A percentile compares a stretch with the other conserved stretches of the same genome.
Conservation (phyloP, 2,113 vertebrate species). For the Aplodontia rufa region DNA sequence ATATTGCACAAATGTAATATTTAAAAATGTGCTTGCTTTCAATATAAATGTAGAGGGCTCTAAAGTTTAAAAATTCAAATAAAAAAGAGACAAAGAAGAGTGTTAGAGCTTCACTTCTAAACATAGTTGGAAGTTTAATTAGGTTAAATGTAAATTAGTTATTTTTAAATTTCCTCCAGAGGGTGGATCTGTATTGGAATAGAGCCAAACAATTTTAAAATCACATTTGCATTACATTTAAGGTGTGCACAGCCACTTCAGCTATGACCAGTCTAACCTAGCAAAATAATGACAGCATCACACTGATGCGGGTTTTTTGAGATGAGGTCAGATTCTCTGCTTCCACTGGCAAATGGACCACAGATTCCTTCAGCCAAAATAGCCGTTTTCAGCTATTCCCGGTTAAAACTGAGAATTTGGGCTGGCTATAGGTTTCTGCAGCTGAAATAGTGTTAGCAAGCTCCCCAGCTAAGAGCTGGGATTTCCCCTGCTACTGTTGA, state of each 20-base stretch:
- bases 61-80: slow-evolving; percentile 23
- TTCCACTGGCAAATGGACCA: no score
- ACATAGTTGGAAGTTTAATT: not conserved
- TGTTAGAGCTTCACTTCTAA: not conserved
- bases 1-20: not conserved
- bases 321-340: no score
- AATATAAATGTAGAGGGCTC: not conserved
- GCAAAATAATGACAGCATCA: no score
- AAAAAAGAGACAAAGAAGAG: not conserved
- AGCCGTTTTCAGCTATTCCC: no score
- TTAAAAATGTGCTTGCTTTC: slow-evolving; percentile 61
- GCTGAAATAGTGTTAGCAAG: no score
- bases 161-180: slow-evolving; percentile 2
- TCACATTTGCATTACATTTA: slow-evolving; percentile 5
- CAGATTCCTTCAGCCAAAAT: no score
- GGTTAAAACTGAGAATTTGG: no score
- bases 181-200: slow-evolving; percentile 54
- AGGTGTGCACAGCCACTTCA: slow-evolving; percentile 41
- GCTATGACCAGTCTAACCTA: slow-evolving; percentile 21
- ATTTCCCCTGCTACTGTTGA: no score
- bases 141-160: not conserved
- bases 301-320: no score
- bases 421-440: no score
- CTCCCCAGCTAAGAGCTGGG: no score
- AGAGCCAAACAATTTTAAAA: slow-evolving; percentile 32